These are phyloP conservation scores for Ditula angustiorana DNA, from an alignment of 2,888 invertebrate species.

Conservation along the genomic window DNA sequence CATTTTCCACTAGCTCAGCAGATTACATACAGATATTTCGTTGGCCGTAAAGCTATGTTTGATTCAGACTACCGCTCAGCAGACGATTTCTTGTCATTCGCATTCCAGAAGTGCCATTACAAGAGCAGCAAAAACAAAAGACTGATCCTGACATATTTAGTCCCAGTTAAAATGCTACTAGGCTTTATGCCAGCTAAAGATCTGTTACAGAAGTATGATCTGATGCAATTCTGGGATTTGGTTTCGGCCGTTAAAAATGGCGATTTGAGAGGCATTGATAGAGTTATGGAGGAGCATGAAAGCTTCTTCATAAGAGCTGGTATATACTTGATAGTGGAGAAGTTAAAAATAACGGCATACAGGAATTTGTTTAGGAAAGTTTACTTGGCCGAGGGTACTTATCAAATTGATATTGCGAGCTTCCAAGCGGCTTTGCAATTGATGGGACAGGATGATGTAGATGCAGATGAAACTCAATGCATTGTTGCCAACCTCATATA, in stretches of 20 bases:
- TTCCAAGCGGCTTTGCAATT: slow-evolving; percentile 93
- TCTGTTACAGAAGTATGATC: slow-evolving; percentile 94
- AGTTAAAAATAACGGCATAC: slow-evolving; percentile 97
- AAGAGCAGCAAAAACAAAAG: slow-evolving; percentile 94
- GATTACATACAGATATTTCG: slow-evolving; percentile 98
- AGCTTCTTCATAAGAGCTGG: slow-evolving; percentile 97
- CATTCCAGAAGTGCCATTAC: slow-evolving; percentile 95
- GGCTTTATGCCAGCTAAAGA: slow-evolving; percentile 96
- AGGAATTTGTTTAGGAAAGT: slow-evolving; percentile 98
- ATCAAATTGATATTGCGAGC: slow-evolving; percentile 95
- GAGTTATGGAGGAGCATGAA: slow-evolving; percentile 94
- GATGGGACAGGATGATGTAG: slow-evolving; percentile 93
- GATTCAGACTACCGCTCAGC: slow-evolving; percentile 98
- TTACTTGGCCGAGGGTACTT: slow-evolving; percentile 90
- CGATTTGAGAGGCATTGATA: slow-evolving; percentile 93
- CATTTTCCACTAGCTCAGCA: slow-evolving; percentile 96
- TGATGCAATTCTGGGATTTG: slow-evolving; percentile 96
- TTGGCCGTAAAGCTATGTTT: slow-evolving; percentile 99
- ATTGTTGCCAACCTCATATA: slow-evolving; percentile 98
- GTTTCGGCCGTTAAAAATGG: slow-evolving; percentile 96
- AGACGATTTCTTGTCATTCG: slow-evolving; percentile 96
- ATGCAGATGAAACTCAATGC: slow-evolving; percentile 97
- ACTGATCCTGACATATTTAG: slow-evolving; percentile 96
- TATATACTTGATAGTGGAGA: slow-evolving; percentile 98
- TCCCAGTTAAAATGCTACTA: slow-evolving; percentile 98